phyloP scores from a whole-genome alignment of 2,113 vertebrate species.

The Ailuropoda melanoleuca region DNA sequence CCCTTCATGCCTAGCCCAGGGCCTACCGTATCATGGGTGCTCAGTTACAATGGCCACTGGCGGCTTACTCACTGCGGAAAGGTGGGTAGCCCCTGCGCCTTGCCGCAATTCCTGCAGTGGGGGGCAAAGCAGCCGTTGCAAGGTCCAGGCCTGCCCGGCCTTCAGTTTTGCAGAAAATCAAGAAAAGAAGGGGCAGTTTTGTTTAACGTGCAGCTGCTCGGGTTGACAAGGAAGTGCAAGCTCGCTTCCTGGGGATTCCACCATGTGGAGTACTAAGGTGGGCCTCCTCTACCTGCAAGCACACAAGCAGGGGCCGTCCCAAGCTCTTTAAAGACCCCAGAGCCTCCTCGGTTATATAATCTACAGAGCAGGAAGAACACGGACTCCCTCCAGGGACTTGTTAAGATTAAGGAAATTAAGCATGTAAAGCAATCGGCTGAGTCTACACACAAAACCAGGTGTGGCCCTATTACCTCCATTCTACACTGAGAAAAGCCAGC shows the following conservation, averaged over 20 bases:
- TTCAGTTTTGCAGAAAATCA: background rate
- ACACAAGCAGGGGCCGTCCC: fast-evolving
- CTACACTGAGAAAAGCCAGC: background rate
- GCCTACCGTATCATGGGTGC: fast-evolving
- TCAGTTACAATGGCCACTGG: fast-evolving
- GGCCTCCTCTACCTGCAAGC: background rate
- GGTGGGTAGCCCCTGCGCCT: fast-evolving
- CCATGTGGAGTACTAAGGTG: fast-evolving
- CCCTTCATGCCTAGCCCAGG: fast-evolving
- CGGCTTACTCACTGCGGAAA: fast-evolving
- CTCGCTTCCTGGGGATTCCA: background rate
- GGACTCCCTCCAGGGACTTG: background rate
- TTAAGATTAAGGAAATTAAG: background rate
- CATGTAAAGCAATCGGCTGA: background rate
- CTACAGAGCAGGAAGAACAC: background rate
- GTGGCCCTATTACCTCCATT: fast-evolving
- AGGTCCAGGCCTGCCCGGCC: background rate
- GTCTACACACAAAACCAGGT: background rate
- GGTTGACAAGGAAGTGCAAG: background rate
- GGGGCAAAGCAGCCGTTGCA: fast-evolving
- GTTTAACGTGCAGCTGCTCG: fast-evolving
- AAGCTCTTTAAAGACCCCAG: background rate
- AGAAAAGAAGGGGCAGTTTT: background rate
- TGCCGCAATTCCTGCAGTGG: background rate
- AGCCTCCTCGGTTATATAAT: background rate